Percentiles rank a stretch among this genome's conserved stretches.
Conservation (phyloP, 1,140 invertebrate genomes). For the Conus ventricosus region DNA sequence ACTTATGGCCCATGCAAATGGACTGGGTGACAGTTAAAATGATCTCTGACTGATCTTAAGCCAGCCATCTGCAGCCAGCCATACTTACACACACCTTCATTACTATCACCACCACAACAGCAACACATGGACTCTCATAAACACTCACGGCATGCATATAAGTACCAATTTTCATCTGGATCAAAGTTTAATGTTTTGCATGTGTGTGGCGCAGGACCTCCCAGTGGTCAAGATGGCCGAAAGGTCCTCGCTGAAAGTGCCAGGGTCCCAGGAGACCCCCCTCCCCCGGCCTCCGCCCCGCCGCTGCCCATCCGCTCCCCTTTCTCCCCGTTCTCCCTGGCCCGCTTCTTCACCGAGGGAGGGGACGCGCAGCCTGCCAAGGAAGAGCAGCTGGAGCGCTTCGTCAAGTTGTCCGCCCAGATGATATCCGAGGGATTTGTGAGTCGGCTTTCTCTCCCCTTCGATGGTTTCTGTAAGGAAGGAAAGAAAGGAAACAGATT, state of each 20-base stretch:
- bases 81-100: no score
- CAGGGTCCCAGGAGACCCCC: constrained; percentile 79
- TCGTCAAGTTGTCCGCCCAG: constrained; percentile 85
- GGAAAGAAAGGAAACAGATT: no score
- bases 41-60: no score
- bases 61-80: no score
- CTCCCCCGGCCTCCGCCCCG: not conserved
- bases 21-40: no score
- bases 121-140: no score
- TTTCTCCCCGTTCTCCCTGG: not conserved
- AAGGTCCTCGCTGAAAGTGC: constrained; percentile 55
- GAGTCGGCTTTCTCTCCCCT: not conserved
- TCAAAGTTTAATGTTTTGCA: no score
- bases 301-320: not conserved
- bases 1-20: no score
- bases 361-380: constrained; percentile 76
- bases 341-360: constrained; percentile 62
- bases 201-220: constrained; percentile 49
- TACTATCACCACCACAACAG: no score
- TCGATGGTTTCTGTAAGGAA: no score
- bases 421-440: constrained; percentile 29
- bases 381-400: constrained; percentile 83
- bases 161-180: no score
- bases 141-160: no score
- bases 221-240: constrained; percentile 59